Conservation (phyloP, 2,888 invertebrate genomes). For the Drosophila longiperda region DNA sequence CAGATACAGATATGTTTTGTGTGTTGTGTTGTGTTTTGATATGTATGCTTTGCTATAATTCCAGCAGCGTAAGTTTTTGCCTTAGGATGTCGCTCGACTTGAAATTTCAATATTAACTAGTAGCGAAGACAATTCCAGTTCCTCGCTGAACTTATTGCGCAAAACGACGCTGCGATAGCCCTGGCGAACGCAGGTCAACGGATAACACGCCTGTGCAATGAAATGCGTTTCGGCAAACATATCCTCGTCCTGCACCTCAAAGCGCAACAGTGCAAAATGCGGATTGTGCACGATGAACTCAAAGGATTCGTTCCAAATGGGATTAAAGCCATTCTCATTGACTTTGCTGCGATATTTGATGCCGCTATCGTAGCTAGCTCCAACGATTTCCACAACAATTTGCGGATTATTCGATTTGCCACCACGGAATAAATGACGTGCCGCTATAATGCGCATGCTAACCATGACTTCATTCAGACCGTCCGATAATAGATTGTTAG, state of each 20-base stretch:
- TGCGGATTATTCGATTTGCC: slow-evolving; percentile 94
- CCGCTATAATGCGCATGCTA: slow-evolving; percentile 93
- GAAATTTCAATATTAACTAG: slow-evolving; percentile 91
- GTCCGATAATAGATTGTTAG: slow-evolving; percentile 89
- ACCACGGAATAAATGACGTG: slow-evolving; percentile 93
- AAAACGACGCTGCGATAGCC: slow-evolving; percentile 97
- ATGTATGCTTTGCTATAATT: slow-evolving; percentile 5
- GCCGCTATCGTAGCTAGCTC: slow-evolving; percentile 94
- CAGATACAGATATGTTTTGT: neutral
- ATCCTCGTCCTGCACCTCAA: slow-evolving; percentile 97
- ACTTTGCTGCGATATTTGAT: slow-evolving; percentile 94
- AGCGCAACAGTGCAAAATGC: slow-evolving; percentile 92
- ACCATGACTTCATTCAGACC: slow-evolving; percentile 88
- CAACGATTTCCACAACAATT: slow-evolving; percentile 95
- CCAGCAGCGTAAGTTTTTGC: neutral
- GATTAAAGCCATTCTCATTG: slow-evolving; percentile 97
- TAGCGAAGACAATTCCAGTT: slow-evolving; percentile 95
- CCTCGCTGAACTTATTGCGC: slow-evolving; percentile 95
- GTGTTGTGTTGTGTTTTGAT: neutral
- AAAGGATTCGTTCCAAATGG: slow-evolving; percentile 95
- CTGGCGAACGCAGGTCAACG: slow-evolving; percentile 91
- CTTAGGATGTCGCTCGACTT: slow-evolving; percentile 28
- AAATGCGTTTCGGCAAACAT: slow-evolving; percentile 99
- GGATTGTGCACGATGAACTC: slow-evolving; percentile 93
- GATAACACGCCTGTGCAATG: slow-evolving; percentile 97